phyloP scores from a whole-genome alignment of 2,797 vertebrate species.

The Pipistrellus pygmaeus region DNA sequence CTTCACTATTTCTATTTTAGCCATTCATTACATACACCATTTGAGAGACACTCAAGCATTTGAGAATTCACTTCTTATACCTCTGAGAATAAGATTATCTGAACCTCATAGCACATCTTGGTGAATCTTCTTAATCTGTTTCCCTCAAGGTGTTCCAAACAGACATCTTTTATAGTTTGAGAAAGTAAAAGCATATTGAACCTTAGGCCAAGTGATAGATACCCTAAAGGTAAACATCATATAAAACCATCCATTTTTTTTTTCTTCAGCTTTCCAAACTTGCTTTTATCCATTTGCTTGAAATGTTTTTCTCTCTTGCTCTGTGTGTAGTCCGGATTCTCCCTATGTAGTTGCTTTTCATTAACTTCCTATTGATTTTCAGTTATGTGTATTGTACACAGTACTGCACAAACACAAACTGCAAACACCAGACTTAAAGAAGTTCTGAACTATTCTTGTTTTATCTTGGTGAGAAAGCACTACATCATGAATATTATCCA shows the following conservation, averaged over 20 bases:
- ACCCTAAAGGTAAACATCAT: conserved; percentile 71
- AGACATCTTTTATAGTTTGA: conserved; percentile 64
- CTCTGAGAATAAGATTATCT: conserved; percentile 82
- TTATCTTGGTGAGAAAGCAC: conserved; percentile 59
- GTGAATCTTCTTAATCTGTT: conserved; percentile 76
- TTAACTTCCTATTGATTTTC: conserved; percentile 84
- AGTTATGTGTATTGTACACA: conserved; percentile 76
- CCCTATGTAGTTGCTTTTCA: conserved; percentile 80
- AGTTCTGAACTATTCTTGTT: conserved; percentile 62
- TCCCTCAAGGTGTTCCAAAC: conserved; percentile 71
- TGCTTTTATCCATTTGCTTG: conserved; percentile 78
- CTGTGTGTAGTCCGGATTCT: conserved; percentile 59
- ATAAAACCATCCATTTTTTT: conserved; percentile 78
- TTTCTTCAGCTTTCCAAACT: conserved; percentile 73
- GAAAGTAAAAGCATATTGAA: conserved; percentile 75
- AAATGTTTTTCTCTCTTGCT: conserved; percentile 79
- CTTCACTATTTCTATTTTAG: conserved; percentile 5
- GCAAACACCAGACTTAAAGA: conserved; percentile 70
- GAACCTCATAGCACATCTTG: conserved; percentile 61
- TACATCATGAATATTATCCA: conserved; percentile 68
- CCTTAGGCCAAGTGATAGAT: conserved; percentile 78
- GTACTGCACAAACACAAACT: conserved; percentile 68
- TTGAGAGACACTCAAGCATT: conserved; percentile 70
- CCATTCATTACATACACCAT: conserved; percentile 81
- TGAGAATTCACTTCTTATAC: conserved; percentile 82